These are phyloP conservation scores for Phalacrocorax brasilianus DNA, from an alignment of 2,113 vertebrate species.

Conservation along the genomic window DNA sequence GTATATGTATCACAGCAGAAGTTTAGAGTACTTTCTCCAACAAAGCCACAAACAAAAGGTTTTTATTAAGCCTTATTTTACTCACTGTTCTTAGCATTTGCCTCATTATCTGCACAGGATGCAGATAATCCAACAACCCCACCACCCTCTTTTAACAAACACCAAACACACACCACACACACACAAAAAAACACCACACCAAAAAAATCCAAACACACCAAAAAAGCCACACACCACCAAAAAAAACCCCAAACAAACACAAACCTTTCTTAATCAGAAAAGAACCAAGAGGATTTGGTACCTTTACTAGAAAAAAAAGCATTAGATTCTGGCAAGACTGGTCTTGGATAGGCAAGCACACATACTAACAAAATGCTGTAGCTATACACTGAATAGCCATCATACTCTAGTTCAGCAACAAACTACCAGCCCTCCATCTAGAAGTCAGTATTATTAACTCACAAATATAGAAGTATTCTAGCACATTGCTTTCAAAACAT, in stretches of 20 bases:
- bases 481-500: background rate
- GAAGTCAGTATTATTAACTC: background rate
- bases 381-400: background rate
- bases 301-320: background rate
- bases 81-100: background rate
- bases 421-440: background rate
- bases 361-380: background rate
- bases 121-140: background rate
- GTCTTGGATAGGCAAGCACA: background rate
- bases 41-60: background rate
- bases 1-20: background rate
- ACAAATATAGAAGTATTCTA: background rate
- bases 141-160: background rate
- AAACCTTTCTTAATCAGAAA: background rate
- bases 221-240: background rate
- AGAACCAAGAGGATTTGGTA: background rate
- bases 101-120: background rate
- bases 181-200: too few species aligned
- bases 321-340: background rate
- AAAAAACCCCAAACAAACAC: background rate
- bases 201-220: background rate
- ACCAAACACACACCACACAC: background rate
- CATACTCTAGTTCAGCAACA: background rate
- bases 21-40: conserved; percentile 15
- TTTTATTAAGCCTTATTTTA: conserved; percentile 14